Conservation (phyloP, 2,113 vertebrate species). For the Pungitius pungitius region DNA sequence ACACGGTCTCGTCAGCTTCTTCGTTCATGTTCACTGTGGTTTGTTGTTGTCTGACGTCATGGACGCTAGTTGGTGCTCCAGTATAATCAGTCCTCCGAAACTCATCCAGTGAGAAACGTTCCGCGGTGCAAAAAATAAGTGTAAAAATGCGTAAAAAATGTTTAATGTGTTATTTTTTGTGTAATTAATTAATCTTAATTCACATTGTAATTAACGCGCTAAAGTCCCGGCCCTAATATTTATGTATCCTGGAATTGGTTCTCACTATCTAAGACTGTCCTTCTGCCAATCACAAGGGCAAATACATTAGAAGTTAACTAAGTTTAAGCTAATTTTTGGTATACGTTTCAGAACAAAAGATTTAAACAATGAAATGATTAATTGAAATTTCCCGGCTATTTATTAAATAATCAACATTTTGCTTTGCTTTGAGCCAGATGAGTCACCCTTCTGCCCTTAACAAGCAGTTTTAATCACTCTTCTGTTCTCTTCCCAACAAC, state of each 20-base stretch:
- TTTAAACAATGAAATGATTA: constrained; percentile 45
- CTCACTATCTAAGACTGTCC: not conserved
- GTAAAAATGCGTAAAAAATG: no score
- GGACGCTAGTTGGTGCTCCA: no score
- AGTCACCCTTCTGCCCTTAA: constrained; percentile 48
- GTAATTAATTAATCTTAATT: no score
- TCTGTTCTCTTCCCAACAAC: constrained; percentile 60
- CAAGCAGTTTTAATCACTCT: constrained; percentile 64
- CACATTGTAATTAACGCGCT: no score
- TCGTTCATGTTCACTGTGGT: no score
- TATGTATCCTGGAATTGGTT: not conserved
- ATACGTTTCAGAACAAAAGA: constrained; percentile 29
- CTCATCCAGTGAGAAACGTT: no score
- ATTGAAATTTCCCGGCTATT: constrained; percentile 45
- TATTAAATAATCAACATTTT: constrained; percentile 63
- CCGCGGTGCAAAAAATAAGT: no score
- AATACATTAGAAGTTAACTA: not conserved
- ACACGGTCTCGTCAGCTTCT: no score
- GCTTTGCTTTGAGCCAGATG: constrained; percentile 54
- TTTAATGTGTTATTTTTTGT: no score
- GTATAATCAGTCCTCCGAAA: no score
- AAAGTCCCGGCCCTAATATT: no score
- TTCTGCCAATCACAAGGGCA: not conserved
- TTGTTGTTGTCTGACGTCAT: no score
- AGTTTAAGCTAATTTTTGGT: constrained; percentile 13